Conservation (phyloP, 2,113 vertebrate species). For the Onychorhynchus coronatus region DNA sequence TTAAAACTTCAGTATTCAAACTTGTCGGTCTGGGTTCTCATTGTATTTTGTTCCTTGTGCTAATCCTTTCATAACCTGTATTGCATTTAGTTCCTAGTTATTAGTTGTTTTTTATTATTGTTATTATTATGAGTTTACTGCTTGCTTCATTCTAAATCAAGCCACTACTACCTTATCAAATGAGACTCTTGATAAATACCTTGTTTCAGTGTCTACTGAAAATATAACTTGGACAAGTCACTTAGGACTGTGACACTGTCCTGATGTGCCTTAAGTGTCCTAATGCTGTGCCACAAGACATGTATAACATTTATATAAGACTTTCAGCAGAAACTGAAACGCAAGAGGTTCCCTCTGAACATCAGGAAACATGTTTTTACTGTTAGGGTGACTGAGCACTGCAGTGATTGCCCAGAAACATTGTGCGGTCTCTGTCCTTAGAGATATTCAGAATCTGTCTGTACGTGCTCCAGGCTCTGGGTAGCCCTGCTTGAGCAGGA, state of each 20-base stretch:
- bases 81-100: background rate
- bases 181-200: background rate
- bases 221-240: background rate
- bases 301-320: background rate
- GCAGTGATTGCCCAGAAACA: background rate
- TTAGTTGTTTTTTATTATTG: background rate
- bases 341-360: background rate
- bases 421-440: background rate
- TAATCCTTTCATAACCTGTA: background rate
- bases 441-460: accelerated
- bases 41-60: background rate
- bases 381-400: background rate
- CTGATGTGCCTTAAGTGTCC: background rate
- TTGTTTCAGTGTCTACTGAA: background rate
- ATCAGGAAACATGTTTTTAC: background rate
- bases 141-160: background rate
- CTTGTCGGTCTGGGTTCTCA: background rate
- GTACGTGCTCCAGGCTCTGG: accelerated
- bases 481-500: background rate
- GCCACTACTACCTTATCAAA: background rate
- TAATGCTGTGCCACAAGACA: background rate
- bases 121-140: background rate
- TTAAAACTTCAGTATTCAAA: background rate
- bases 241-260: background rate
- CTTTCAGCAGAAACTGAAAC: background rate